Evolutionary conservation across 2,797 vertebrate genomes (phyloP).

Genomic region (Nyctibius grandis): DNA sequence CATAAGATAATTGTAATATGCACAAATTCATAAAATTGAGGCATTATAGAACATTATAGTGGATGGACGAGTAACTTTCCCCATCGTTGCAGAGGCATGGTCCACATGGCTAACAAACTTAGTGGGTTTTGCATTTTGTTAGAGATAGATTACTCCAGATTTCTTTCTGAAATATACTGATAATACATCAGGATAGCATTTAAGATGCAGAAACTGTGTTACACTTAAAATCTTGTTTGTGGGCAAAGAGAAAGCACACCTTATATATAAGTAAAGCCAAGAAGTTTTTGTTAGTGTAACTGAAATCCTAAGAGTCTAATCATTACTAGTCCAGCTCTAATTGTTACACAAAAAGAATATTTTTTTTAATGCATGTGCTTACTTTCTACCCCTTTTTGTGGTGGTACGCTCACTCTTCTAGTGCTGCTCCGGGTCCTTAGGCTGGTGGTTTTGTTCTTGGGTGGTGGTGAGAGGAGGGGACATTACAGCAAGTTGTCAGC

Average conservation of each 20-base stretch:
- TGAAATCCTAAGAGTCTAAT: background rate
- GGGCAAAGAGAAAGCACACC: background rate
- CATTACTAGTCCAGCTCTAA: background rate
- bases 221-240: background rate
- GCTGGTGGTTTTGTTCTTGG: background rate
- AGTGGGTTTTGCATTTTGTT: background rate
- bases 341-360: background rate
- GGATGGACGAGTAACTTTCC: background rate
- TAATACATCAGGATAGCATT: background rate
- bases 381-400: background rate
- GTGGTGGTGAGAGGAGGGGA: background rate
- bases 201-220: background rate
- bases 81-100: background rate
- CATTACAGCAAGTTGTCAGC: background rate
- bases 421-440: background rate
- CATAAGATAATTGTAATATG: background rate
- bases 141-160: background rate
- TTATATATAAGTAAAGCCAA: background rate
- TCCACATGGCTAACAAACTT: background rate
- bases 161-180: background rate
- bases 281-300: background rate
- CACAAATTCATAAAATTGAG: background rate
- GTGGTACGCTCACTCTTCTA: background rate
- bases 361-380: fast-evolving
- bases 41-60: background rate